phyloP scores from a whole-genome alignment of 1,140 invertebrate genomes.

The Neuroterus valhalla region DNA sequence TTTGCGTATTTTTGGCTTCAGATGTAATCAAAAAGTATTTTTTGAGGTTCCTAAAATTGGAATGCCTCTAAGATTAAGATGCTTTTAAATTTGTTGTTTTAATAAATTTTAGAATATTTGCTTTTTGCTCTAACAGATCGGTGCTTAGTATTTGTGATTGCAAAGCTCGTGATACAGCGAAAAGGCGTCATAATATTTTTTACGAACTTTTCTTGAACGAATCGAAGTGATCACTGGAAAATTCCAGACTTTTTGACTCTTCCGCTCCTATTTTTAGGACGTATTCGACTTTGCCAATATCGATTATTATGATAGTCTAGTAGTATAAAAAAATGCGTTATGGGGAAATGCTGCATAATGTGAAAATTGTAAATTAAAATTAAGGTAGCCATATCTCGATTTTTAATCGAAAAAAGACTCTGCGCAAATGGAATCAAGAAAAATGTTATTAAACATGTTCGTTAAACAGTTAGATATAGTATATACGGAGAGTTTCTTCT shows the following conservation, averaged over 20 bases:
- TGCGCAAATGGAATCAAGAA: neutral
- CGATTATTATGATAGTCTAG: neutral
- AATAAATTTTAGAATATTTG: too few relatives aligned
- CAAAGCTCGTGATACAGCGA: too few relatives aligned
- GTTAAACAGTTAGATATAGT: neutral
- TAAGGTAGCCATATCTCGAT: conserved; percentile 7
- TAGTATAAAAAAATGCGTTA: neutral
- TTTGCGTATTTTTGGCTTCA: too few relatives aligned
- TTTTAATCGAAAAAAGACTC: conserved; percentile 9
- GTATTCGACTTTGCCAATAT: neutral
- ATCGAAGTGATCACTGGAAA: neutral
- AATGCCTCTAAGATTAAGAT: too few relatives aligned
- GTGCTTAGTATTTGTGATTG: too few relatives aligned
- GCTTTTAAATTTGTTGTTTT: too few relatives aligned
- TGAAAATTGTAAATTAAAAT: neutral
- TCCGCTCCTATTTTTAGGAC: neutral
- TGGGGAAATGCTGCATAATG: conserved; percentile 11
- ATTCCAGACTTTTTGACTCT: neutral
- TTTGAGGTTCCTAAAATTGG: too few relatives aligned
- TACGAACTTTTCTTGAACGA: neutral
- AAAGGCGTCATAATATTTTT: too few relatives aligned
- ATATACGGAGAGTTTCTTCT: neutral
- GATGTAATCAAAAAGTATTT: too few relatives aligned
- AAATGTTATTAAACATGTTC: neutral
- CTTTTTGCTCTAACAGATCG: too few relatives aligned